Evolutionary conservation across 2,888 invertebrate genomes (phyloP), one percentile per base, ranked within the genome.

Genomic region (Megamerina dolium): DNA sequence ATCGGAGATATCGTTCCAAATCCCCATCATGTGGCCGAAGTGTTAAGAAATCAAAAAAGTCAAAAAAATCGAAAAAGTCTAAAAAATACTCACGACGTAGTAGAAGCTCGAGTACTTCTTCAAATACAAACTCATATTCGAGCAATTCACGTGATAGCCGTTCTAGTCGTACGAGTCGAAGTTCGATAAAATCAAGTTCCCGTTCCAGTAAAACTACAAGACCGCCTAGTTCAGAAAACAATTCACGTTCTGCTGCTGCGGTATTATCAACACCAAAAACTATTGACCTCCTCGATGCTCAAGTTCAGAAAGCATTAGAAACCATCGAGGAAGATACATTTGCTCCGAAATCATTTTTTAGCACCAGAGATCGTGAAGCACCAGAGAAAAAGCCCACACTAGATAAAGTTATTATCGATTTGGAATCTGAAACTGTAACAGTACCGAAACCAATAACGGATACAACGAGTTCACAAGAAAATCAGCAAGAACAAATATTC

Each of bases 291-390:
- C 49, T 58, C 26, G 63, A 64, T 37, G 40, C 46, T 10, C 58
- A 66, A 23, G 63, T 66, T 3, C 56, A 55, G 31, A 61, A 80
- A 53, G 68, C 81, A 8, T 60, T 86, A n/a, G 80, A 80, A 2
- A 82, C 84, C 58, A 77, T 86, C 30, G 85, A 87, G 57, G 77
- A 75, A 47, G 84, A 86, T 47, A 74, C 75, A 12, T 87, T 86
- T 66, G 73, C 77, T 9, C 82, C 77, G 2, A 80, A 79, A 51
- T 49, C 75, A 2, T 80, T 80, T 50, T 60, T 60, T n/a, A 68
- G 64, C 23, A 58, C 77, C 2, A 77, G 80, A 1, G 78, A 68
- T 53, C 81, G 83, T 51, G 83, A 80, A 53, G 75, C 79, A 27
- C 73, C 78, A 4, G 61, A 58, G 3, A 61, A 61, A 18, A 46